Conservation (phyloP, 2,113 vertebrate species). For the Calypte anna region DNA sequence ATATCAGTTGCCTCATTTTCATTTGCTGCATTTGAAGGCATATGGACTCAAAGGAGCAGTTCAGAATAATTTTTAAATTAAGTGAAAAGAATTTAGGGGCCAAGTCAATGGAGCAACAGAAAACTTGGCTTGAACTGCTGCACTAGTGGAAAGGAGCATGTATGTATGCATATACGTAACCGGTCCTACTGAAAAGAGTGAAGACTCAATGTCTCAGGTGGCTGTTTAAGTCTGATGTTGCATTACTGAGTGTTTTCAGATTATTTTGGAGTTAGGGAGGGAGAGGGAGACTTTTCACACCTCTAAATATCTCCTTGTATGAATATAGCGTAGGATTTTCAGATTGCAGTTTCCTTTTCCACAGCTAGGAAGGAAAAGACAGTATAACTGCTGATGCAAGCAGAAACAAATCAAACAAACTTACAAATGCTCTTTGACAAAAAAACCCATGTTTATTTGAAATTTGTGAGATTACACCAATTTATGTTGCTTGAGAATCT, state of each 20-base stretch:
- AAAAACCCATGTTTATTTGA: background rate
- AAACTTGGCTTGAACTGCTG: background rate
- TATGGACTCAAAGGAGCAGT: background rate
- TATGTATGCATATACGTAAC: background rate
- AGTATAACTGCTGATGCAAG: background rate
- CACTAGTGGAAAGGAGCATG: background rate
- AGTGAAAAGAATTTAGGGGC: background rate
- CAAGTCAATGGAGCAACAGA: background rate
- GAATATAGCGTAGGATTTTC: background rate
- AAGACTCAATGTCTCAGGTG: background rate
- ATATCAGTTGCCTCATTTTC: background rate
- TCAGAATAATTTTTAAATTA: background rate
- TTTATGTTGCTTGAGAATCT: background rate
- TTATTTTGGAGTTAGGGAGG: background rate
- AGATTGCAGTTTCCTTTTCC: background rate
- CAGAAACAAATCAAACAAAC: background rate
- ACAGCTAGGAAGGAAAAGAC: background rate
- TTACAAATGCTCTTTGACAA: background rate
- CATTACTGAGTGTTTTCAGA: background rate
- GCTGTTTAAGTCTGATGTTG: background rate
- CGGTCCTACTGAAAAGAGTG: background rate
- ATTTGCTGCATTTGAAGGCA: background rate
- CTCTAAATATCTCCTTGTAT: background rate
- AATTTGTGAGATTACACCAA: background rate
- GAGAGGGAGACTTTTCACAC: background rate